phyloP scores from a whole-genome alignment of 2,888 invertebrate genomes.

The Trichopria drosophilae region DNA sequence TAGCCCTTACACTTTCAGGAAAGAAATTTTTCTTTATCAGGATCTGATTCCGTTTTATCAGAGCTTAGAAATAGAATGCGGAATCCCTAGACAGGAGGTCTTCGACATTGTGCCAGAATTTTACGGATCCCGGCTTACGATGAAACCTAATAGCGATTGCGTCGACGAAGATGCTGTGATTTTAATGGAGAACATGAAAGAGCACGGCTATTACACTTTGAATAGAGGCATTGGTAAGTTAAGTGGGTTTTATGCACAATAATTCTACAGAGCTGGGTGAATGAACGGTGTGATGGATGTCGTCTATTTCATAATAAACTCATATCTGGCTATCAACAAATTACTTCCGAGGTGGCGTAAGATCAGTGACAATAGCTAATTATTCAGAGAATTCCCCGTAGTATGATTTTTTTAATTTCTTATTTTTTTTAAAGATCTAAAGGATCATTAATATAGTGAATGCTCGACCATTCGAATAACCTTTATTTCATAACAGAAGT shows the following conservation, averaged over 20 bases:
- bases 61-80: constrained; percentile 60
- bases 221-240: constrained; percentile 57
- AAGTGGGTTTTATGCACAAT: neutral
- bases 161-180: constrained; percentile 64
- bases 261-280: too few relatives aligned
- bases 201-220: constrained; percentile 60
- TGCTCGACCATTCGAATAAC: too few relatives aligned
- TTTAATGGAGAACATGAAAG: constrained; percentile 63
- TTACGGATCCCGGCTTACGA: constrained; percentile 61
- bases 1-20: constrained; percentile 62
- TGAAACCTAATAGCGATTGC: constrained; percentile 58
- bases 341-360: too few relatives aligned
- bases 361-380: too few relatives aligned
- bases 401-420: too few relatives aligned
- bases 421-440: too few relatives aligned
- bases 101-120: constrained; percentile 62
- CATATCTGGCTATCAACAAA: too few relatives aligned
- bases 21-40: constrained; percentile 63
- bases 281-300: too few relatives aligned
- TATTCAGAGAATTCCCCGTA: too few relatives aligned
- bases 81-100: constrained; percentile 55
- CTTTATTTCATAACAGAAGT: too few relatives aligned
- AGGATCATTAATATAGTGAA: too few relatives aligned
- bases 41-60: constrained; percentile 60
- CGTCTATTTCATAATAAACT: too few relatives aligned